Percentiles rank a stretch among this genome's conserved stretches.
These are phyloP conservation scores for Galerucella nymphaeae DNA, from an alignment of 2,888 invertebrate genomes.

Conservation along the genomic window DNA sequence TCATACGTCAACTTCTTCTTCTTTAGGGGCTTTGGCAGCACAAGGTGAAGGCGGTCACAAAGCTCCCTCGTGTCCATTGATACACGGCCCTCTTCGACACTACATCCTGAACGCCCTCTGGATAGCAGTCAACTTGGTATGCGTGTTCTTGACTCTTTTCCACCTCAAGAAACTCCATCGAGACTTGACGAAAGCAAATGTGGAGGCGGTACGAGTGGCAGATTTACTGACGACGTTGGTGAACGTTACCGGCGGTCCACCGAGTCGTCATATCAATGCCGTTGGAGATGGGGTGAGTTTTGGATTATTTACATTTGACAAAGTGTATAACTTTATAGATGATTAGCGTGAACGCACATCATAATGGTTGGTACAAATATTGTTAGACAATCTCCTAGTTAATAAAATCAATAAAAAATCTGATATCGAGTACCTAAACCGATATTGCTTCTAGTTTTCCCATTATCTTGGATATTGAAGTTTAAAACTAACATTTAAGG, in stretches of 20 bases:
- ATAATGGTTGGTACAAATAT: too few species aligned
- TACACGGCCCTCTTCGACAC: constrained; percentile 88
- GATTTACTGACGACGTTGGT: constrained; percentile 86
- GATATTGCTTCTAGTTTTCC: too few species aligned
- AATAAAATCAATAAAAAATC: too few species aligned
- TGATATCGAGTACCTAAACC: too few species aligned
- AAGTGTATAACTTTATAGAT: too few species aligned
- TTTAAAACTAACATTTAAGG: not conserved
- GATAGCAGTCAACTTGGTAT: constrained; percentile 89
- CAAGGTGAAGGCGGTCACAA: constrained; percentile 82
- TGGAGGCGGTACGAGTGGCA: constrained; percentile 85
- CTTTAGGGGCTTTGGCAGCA: constrained; percentile 80
- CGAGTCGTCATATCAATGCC: constrained; percentile 59
- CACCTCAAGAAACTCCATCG: constrained; percentile 85
- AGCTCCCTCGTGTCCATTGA: constrained; percentile 86
- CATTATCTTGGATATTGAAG: not conserved
- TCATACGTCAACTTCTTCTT: too few species aligned
- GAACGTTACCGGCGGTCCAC: constrained; percentile 75
- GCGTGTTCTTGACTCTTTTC: constrained; percentile 84
- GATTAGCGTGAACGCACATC: too few species aligned
- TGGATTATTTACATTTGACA: too few species aligned
- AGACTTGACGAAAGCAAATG: constrained; percentile 84
- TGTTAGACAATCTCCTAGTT: too few species aligned
- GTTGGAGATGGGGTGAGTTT: constrained; percentile 48
- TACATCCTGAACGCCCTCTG: constrained; percentile 91